Percentiles rank a stretch among this genome's conserved stretches.
These are phyloP conservation scores for Pollicipes pollicipes DNA, from an alignment of 1,140 invertebrate genomes.

Conservation along the genomic window DNA sequence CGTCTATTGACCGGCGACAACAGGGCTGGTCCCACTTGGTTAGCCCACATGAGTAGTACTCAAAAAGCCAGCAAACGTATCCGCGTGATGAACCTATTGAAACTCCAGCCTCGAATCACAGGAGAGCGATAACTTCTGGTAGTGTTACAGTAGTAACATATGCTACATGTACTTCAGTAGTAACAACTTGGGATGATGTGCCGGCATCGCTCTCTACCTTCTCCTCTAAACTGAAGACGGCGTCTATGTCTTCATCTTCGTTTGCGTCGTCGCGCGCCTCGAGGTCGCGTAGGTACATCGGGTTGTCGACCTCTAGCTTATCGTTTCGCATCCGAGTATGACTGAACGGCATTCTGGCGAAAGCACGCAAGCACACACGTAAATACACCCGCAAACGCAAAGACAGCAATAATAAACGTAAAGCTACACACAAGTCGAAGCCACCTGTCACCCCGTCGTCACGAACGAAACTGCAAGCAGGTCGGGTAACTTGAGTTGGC, in stretches of 20 bases:
- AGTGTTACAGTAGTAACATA: conserved; percentile 8
- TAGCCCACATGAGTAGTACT: no score
- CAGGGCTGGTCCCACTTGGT: no score
- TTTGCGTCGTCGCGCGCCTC: conserved; percentile 15
- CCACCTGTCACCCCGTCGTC: no score
- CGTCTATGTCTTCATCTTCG: conserved; percentile 17
- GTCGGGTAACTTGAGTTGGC: no score
- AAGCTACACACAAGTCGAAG: conserved; percentile 4
- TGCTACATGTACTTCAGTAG: not conserved
- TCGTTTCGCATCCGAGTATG: conserved; percentile 17
- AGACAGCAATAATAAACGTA: not conserved
- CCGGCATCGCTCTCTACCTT: conserved; percentile 14
- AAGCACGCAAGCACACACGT: conserved; percentile 12
- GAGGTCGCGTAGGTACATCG: conserved; percentile 15
- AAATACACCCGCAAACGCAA: no score
- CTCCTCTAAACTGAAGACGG: conserved; percentile 19
- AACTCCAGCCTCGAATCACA: conserved; percentile 8
- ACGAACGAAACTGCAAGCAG: no score
- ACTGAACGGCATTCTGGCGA: conserved; percentile 15
- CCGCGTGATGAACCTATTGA: not conserved
- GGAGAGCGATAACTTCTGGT: conserved; percentile 1
- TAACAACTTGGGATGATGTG: no score
- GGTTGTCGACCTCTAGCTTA: conserved; percentile 19
- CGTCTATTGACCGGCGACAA: no score
- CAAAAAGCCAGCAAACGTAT: no score